Percentiles rank a stretch among this genome's conserved stretches.
These are phyloP conservation scores for Triplophysa dalaica DNA, from an alignment of 2,113 vertebrate species.

Conservation along the genomic window DNA sequence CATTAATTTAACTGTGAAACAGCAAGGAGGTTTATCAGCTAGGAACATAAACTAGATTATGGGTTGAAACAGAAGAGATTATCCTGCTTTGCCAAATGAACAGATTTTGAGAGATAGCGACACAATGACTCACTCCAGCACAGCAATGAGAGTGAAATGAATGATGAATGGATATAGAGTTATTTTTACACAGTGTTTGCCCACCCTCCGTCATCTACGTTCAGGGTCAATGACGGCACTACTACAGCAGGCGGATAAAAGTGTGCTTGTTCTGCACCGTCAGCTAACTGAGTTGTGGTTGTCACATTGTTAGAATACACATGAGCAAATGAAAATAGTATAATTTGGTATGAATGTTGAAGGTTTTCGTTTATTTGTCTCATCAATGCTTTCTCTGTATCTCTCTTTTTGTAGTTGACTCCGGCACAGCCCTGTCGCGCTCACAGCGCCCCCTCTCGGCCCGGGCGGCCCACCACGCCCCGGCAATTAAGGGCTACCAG, in stretches of 20 bases:
- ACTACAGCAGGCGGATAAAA: neutral
- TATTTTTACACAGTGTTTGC: neutral
- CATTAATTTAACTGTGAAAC: neutral
- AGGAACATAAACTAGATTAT: conserved; percentile 37
- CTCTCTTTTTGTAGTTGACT: conserved; percentile 67
- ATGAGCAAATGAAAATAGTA: neutral
- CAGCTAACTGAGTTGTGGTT: conserved; percentile 3
- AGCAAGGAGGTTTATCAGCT: conserved; percentile 13
- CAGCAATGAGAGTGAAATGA: conserved; percentile 6
- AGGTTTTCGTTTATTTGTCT: neutral
- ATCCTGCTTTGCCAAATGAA: conserved; percentile 37
- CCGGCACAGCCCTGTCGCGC: conserved; percentile 76
- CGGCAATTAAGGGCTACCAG: conserved; percentile 94
- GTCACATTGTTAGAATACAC: neutral
- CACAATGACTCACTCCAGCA: conserved; percentile 31
- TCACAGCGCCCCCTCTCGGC: conserved; percentile 80
- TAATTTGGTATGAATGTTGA: neutral
- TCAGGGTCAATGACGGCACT: conserved; percentile 22
- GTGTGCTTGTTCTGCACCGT: conserved; percentile 11
- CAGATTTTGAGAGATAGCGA: conserved; percentile 34
- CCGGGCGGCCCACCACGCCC: conserved; percentile 81
- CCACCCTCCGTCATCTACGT: conserved; percentile 9
- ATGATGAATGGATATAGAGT: neutral
- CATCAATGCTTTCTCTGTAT: neutral
- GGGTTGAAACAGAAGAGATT: conserved; percentile 36